Percentiles rank a stretch among this genome's conserved stretches.
Conservation (phyloP, 2,113 vertebrate genomes). For the Proteles cristata region DNA sequence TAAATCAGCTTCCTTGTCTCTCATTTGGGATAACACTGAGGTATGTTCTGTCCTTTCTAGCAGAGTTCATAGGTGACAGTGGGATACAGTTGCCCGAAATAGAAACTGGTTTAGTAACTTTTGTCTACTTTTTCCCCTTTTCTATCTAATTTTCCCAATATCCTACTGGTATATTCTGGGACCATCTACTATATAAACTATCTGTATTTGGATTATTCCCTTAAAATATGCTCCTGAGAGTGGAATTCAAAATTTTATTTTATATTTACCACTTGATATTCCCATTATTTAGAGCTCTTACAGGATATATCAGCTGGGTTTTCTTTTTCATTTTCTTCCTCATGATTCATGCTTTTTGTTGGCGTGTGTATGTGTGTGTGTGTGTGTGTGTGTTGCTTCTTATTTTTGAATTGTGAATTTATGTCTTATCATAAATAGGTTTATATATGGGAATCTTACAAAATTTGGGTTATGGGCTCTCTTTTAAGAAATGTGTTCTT, state of each 20-base stretch:
- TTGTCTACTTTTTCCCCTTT: background rate
- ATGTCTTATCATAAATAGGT: background rate
- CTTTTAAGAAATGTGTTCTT: background rate
- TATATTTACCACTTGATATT: background rate
- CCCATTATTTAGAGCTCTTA: background rate
- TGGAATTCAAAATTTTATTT: background rate
- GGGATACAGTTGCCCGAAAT: background rate
- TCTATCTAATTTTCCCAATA: background rate
- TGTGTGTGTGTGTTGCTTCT: background rate
- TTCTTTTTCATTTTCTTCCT: background rate
- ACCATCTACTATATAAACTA: background rate
- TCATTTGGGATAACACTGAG: background rate
- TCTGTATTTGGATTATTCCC: background rate
- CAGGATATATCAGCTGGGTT: background rate
- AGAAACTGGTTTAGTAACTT: background rate
- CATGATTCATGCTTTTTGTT: background rate
- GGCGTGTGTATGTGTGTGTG: background rate
- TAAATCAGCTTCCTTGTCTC: background rate
- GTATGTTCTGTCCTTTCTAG: background rate
- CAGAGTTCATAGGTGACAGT: background rate
- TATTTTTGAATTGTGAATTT: background rate
- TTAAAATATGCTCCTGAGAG: background rate
- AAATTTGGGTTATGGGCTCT: background rate
- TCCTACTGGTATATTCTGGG: background rate
- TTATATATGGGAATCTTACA: background rate